Evolutionary conservation across 2,113 vertebrate species (phyloP), one percentile per base, ranked within the genome.

Genomic region (Numida meleagris): DNA sequence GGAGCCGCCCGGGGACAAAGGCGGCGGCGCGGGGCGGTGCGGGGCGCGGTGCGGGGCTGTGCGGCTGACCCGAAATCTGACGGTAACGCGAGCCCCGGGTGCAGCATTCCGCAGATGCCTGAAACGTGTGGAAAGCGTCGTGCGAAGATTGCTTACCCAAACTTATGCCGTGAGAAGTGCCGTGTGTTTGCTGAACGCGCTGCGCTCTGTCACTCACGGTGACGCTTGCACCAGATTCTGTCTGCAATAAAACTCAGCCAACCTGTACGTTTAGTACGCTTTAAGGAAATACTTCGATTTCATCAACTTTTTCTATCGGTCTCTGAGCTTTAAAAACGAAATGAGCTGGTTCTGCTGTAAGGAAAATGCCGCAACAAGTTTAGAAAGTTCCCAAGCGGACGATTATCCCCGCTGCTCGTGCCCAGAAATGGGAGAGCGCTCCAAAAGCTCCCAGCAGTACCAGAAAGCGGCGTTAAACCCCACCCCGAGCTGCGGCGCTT

Each of bases 391-490:
- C 13, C 34, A 67, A 86, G 86, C 82, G 66, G 92, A 17, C 7
- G 16, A 19, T 78, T 55, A 40, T 25, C 74, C 59, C 46, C 68
- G 86, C 70, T 48, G 18, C 58, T 21, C 71, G 45, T 29, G 58
- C 11, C 71, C 91, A 58, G 82, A 91, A 95, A 94, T 46, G 63
- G 4, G 4, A 86, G 90, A 89, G 70, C 67, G 38, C 92, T 86
- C 82, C 11, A 18, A 3, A 77, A 67, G 81, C 92, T 82, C 61
- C 50, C 55, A 89, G 85, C 72, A 77, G 55, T 38, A 91, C 79
- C 88, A 82, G 50, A 4, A 19, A 63, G 74, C 74, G 72, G 75
- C 62, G 38, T 79, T 73, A 86, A 57, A 57, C 29, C 31, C 15
- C 53, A 18, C 53, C 31, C 53, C 29, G 53, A 33, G 53, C 31